Base-by-base conservation (phyloP, 2,797 vertebrate species). In the Siniperca obscura region DNA sequence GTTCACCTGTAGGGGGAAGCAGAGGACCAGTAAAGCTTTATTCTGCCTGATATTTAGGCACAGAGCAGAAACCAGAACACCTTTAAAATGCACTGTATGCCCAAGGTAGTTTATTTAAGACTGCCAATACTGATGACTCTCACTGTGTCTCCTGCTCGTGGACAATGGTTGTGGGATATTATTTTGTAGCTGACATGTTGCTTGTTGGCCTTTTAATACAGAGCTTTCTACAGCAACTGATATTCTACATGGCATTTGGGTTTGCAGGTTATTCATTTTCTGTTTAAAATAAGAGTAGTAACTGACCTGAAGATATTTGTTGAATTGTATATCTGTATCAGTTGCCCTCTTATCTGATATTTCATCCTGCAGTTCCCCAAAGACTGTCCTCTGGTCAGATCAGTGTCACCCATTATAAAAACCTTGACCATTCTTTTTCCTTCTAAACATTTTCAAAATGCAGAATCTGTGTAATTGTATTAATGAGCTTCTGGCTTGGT, bases 1-100 rank as follows among this genome's bases (percentile, higher is more conserved):
- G 19, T 53, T 25, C 2, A 34, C 76, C 84, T 69, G 34, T 16
- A 80, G 85, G 69, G 74, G 87, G 80, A 22, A 70, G 87, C 80
- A 87, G 59, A 79, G 68, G 13, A 68, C 68, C 42, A 61, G 38
- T 14, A 16, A 56, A 56, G 74, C 17, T 67, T 9, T 11, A 27
- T 25, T 48, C 38, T 61, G 62, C 4, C 36, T 55, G 48, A 64
- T 38, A 36, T 16, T 36, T 5, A 1, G 9, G 1, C 8, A 9
- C 27, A 52, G 5, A 50, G n/a, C 34, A 70, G 44, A 60, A 48
- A 30, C 30, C 42, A 55, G 42, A 42, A 27, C 36, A 38, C 30
- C 16, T 27, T n/a, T 7, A 44, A 46, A 38, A 22, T 38, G 48
- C 16, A 53, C 7, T 34, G 57, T 44, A 30, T 30, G 30, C 3